Percentiles rank a stretch among this genome's conserved stretches.
Conservation (phyloP, 2,113 vertebrate species). For the Caranx ignobilis region DNA sequence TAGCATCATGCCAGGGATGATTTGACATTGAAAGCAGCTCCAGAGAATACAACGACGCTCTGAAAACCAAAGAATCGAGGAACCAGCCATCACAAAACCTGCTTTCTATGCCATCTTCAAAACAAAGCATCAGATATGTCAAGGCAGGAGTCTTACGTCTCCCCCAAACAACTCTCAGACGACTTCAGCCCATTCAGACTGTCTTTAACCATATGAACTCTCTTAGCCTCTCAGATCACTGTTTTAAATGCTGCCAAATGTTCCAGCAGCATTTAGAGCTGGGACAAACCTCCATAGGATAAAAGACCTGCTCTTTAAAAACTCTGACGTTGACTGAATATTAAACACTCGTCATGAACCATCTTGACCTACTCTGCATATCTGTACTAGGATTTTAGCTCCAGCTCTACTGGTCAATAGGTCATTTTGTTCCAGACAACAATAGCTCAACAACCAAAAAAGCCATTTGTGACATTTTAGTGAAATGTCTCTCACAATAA, state of each 20-base stretch:
- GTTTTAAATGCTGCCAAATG: background rate
- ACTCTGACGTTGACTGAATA: no score
- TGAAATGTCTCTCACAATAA: no score
- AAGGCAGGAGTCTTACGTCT: background rate
- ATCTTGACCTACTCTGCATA: no score
- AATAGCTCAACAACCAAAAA: no score
- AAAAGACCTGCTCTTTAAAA: background rate
- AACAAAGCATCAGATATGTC: background rate
- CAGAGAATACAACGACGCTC: background rate
- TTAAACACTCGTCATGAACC: no score
- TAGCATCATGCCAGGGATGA: background rate
- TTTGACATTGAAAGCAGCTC: background rate
- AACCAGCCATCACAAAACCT: background rate
- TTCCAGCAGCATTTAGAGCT: background rate
- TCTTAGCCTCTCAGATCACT: background rate
- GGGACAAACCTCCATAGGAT: background rate
- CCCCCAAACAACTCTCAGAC: no score
- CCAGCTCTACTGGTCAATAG: no score
- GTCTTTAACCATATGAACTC: background rate
- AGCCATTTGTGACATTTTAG: no score
- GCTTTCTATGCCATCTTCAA: background rate
- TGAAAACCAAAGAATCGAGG: background rate
- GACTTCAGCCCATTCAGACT: background rate
- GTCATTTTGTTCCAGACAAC: no score
- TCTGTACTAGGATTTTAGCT: no score